phyloP scores from a whole-genome alignment of 2,113 vertebrate genomes.

The Sterna hirundo region DNA sequence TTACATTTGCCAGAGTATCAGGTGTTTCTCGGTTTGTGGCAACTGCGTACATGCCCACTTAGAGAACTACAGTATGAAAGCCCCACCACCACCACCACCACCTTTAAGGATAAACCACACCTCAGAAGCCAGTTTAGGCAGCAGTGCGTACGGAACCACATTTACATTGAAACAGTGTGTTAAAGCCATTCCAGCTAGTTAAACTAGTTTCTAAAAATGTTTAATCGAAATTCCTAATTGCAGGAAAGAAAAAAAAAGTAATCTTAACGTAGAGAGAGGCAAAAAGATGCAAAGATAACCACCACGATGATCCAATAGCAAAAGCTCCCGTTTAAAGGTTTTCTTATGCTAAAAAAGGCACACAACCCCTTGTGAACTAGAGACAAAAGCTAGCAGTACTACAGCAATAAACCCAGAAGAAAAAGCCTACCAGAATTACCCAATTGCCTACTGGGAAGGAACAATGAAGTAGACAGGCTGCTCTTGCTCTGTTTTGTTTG shows the following conservation, averaged over 20 bases:
- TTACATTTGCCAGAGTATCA: constrained; percentile 28
- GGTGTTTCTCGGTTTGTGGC: constrained; percentile 28
- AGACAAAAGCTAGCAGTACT: constrained; percentile 73
- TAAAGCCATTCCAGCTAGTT: constrained; percentile 44
- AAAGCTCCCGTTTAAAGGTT: constrained; percentile 51
- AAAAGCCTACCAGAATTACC: constrained; percentile 68
- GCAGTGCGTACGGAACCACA: neutral
- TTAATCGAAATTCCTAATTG: constrained; percentile 37
- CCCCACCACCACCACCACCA: neutral
- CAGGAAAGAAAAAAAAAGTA: neutral
- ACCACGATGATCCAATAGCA: constrained; percentile 54
- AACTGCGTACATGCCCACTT: constrained; percentile 8
- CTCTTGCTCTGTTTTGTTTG: constrained; percentile 66
- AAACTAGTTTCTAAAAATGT: constrained; percentile 25
- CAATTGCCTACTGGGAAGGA: constrained; percentile 67
- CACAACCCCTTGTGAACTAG: constrained; percentile 71
- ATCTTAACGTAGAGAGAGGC: constrained; percentile 21
- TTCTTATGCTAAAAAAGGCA: constrained; percentile 75
- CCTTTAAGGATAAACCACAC: neutral
- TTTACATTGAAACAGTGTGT: neutral
- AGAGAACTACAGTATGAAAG: constrained; percentile 20
- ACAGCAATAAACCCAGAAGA: constrained; percentile 70
- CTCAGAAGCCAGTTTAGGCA: constrained; percentile 22
- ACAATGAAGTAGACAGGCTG: constrained; percentile 70
- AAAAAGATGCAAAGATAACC: constrained; percentile 60